Evolutionary conservation across 2,888 invertebrate genomes (phyloP).

Genomic region (Pachydiplax longipennis): DNA sequence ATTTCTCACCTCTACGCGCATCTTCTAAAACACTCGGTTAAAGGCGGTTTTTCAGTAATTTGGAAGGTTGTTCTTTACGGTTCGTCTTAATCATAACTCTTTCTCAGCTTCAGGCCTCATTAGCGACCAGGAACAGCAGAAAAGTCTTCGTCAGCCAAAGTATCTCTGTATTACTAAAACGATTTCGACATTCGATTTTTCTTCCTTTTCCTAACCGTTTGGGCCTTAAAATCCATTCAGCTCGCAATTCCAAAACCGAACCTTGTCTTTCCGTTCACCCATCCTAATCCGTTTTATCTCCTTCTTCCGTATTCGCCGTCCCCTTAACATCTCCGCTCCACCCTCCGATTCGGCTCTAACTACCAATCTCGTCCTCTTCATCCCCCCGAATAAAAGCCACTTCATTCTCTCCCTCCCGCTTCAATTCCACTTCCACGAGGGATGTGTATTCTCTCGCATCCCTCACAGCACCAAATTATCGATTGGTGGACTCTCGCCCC

Average conservation of each 20-base stretch:
- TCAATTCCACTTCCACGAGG: background rate
- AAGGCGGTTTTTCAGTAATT: too few species aligned
- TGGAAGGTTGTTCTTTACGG: too few species aligned
- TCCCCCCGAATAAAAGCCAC: background rate
- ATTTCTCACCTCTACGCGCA: too few species aligned
- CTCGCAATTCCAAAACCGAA: background rate
- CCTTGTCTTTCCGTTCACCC: background rate
- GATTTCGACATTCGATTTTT: background rate
- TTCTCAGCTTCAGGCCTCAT: too few species aligned
- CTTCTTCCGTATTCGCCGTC: background rate
- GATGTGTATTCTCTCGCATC: background rate
- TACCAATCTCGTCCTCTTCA: background rate
- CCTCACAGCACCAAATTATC: background rate
- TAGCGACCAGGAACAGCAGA: too few species aligned
- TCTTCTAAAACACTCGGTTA: too few species aligned
- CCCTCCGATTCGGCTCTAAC: background rate
- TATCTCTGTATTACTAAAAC: too few species aligned
- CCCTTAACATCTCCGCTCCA: background rate
- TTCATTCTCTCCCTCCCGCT: background rate
- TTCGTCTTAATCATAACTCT: too few species aligned
- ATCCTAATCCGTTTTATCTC: background rate
- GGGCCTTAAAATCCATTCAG: background rate
- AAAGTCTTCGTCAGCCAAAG: too few species aligned
- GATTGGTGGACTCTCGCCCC: background rate
- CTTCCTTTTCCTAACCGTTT: background rate